Base-by-base conservation (phyloP, 2,113 vertebrate species). In the Cavia porcellus region DNA sequence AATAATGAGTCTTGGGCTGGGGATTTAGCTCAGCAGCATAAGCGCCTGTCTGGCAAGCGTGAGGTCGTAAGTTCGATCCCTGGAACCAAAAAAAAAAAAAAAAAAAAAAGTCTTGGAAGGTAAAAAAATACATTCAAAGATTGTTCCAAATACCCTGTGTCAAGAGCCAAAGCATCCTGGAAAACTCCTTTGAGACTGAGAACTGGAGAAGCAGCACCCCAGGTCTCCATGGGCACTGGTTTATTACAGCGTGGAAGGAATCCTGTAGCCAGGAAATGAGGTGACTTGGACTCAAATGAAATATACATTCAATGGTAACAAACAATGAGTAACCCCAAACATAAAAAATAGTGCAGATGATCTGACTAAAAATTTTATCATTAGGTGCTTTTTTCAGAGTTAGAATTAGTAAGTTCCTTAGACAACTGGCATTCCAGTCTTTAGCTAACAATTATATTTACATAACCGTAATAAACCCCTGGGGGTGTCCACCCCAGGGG, bases 321-420 rank as follows among this genome's bases (percentile, higher is more conserved):
- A 75, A 93, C 42, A 30, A 17, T 68, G 77, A 85, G 59, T 15
- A 50, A 62, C 47, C 32, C 11, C 70, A 70, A 32, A n/a, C 42
- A 45, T 2, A 35, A 50, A 24, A 7, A 45, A 47, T 8, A 62
- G 55, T 28, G 35, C 3, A 25, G 28, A 19, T n/a, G 7, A 74
- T 38, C 32, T 62, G 17, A 3, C 42, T 57, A 45, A 55, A 91
- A 83, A 59, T 81, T 1, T 7, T 42, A 79, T 89, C 50, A 14
- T 72, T 22, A 77, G 8, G 30, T 13, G 15, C 45, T 62, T 85
- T 92, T 59, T 77, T 45, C 81, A 88, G 75, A 80, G 17, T 83
- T 93, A 79, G 19, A 85, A 93, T 89, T 92, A 97, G 96, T 86
- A 87, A 81, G 92, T 90, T 90, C 77, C 64, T 92, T 45, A 92